Percentiles rank a stretch among this genome's conserved stretches.
These are phyloP conservation scores for Potamarius usumacintae DNA, from an alignment of 2,113 vertebrate genomes.

Conservation along the genomic window DNA sequence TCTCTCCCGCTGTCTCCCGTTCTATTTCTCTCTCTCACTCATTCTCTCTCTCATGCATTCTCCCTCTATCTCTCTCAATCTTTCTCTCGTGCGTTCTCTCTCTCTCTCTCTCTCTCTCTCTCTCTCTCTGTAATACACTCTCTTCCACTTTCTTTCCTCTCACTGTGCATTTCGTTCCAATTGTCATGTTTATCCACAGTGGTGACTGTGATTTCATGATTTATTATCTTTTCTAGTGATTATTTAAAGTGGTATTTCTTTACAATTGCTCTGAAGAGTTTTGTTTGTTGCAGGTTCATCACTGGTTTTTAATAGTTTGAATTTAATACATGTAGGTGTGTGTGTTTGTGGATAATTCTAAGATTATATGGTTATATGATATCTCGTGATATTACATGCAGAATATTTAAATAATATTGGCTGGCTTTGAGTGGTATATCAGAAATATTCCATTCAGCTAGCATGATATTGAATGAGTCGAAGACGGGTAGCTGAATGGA, in stretches of 20 bases:
- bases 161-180: background rate
- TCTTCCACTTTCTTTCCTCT: background rate
- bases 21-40: too few relatives aligned
- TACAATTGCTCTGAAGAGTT: background rate
- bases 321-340: background rate
- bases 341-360: background rate
- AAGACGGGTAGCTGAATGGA: too few relatives aligned
- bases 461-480: too few relatives aligned
- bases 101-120: background rate
- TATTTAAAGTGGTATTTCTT: background rate
- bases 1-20: too few relatives aligned
- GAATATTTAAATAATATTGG: background rate
- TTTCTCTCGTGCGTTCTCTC: too few relatives aligned
- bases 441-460: too few relatives aligned
- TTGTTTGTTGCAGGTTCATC: background rate
- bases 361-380: background rate
- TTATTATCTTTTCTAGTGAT: background rate
- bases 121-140: background rate
- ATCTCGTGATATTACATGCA: background rate
- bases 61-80: too few relatives aligned
- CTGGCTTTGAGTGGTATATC: too few relatives aligned
- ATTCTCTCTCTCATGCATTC: too few relatives aligned
- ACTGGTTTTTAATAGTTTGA: background rate
- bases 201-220: background rate
- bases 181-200: background rate